These are phyloP conservation scores for Thera obeliscata DNA, from an alignment of 2,888 invertebrate genomes.

Conservation along the genomic window DNA sequence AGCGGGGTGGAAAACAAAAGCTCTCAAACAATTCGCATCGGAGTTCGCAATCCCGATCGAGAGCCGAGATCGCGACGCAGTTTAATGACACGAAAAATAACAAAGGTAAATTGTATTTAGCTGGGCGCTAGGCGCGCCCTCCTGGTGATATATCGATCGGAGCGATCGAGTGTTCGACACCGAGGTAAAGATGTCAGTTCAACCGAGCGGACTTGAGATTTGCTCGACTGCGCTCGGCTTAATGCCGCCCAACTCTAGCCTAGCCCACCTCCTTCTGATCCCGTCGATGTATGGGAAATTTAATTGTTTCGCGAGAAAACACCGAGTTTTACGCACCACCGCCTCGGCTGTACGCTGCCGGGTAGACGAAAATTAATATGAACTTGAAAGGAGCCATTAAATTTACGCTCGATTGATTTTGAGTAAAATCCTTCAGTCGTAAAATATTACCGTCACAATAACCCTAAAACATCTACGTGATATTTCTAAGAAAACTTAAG, in stretches of 20 bases:
- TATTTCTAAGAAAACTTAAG: not conserved
- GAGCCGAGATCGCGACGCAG: slow-evolving; percentile 82
- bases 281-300: slow-evolving; percentile 76
- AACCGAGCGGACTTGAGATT: slow-evolving; percentile 73
- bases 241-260: slow-evolving; percentile 55
- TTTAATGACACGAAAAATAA: slow-evolving; percentile 85
- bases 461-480: slow-evolving; percentile 44
- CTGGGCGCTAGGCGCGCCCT: slow-evolving; percentile 72
- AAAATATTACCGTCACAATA: slow-evolving; percentile 69
- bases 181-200: slow-evolving; percentile 66
- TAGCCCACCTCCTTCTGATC: slow-evolving; percentile 64
- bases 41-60: slow-evolving; percentile 82
- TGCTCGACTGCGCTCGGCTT: slow-evolving; percentile 63
- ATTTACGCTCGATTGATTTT: slow-evolving; percentile 77
- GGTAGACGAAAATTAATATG: slow-evolving; percentile 73
- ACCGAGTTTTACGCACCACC: slow-evolving; percentile 67
- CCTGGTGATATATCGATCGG: slow-evolving; percentile 72
- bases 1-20: slow-evolving; percentile 80
- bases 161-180: slow-evolving; percentile 66
- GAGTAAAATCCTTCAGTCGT: slow-evolving; percentile 76
- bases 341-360: slow-evolving; percentile 64
- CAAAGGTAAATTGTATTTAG: slow-evolving; percentile 85
- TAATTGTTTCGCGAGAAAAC: slow-evolving; percentile 80
- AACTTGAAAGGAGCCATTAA: slow-evolving; percentile 80
- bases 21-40: slow-evolving; percentile 83